Percentiles rank a stretch among this genome's conserved stretches.
phyloP scores from a whole-genome alignment of 2,113 vertebrate genomes.

The Alexandromys fortis region DNA sequence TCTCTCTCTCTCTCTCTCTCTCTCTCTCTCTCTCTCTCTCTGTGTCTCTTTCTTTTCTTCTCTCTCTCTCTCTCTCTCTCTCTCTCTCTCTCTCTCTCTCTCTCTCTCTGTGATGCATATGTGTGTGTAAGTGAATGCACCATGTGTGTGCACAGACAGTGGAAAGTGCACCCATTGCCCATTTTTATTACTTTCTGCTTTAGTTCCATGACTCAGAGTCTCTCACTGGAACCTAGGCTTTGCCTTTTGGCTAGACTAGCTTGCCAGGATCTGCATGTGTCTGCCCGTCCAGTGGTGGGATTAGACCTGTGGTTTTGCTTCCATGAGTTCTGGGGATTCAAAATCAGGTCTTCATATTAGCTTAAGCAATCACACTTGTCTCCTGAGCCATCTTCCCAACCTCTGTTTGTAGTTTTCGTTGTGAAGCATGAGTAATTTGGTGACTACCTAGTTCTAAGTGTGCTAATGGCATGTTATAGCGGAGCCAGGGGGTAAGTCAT shows the following conservation, averaged over 20 bases:
- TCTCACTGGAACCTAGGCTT: neutral
- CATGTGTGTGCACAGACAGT: neutral
- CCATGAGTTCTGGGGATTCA: neutral
- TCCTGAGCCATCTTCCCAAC: neutral
- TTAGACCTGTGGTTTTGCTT: neutral
- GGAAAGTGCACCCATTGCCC: neutral
- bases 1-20: neutral
- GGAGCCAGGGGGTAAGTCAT: neutral
- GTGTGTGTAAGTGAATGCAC: neutral
- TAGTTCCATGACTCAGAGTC: neutral
- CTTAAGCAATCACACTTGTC: neutral
- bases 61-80: neutral
- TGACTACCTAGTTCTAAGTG: neutral
- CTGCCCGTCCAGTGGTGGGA: neutral
- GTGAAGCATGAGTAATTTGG: neutral
- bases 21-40: too few species aligned
- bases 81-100: neutral
- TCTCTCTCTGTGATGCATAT: neutral
- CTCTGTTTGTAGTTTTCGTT: neutral
- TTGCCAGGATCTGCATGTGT: neutral
- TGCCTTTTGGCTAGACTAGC: neutral
- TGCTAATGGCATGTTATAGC: neutral
- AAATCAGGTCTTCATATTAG: neutral
- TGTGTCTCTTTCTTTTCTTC: neutral
- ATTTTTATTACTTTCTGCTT: neutral